Percentiles rank a stretch among this genome's conserved stretches.
Conservation (phyloP, 2,797 vertebrate species). For the Trachurus trachurus region DNA sequence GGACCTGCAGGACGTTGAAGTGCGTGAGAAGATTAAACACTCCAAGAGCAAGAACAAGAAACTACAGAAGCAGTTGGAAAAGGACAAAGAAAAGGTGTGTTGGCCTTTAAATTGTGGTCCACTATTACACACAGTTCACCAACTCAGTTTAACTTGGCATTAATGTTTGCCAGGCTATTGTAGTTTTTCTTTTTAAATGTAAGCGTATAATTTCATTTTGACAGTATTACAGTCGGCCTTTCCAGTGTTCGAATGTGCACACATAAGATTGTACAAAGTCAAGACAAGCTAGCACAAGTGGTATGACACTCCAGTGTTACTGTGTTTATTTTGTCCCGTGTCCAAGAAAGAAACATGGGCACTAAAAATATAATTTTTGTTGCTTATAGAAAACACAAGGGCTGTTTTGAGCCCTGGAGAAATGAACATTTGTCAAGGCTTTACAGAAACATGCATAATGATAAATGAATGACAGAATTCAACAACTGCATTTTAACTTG, state of each 20-base stretch:
- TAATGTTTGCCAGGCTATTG: conserved; percentile 16
- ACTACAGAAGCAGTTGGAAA: conserved; percentile 94
- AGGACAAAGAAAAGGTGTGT: conserved; percentile 95
- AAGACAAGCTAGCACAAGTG: conserved; percentile 42
- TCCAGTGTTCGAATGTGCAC: conserved; percentile 13
- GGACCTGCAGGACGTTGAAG: conserved; percentile 96
- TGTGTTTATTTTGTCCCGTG: conserved; percentile 66
- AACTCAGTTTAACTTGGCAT: conserved; percentile 17
- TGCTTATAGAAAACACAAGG: conserved; percentile 61
- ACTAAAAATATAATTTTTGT: conserved; percentile 65
- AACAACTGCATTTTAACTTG: conserved; percentile 25
- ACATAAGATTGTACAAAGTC: conserved; percentile 39
- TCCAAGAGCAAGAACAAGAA: conserved; percentile 93
- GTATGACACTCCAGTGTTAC: conserved; percentile 45
- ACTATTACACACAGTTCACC: conserved; percentile 20
- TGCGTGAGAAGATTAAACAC: conserved; percentile 95
- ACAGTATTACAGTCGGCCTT: conserved; percentile 26
- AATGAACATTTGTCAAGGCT: conserved; percentile 29
- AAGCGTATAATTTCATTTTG: conserved; percentile 19
- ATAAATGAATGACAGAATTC: conserved; percentile 18
- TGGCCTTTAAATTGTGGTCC: conserved; percentile 41
- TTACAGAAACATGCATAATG: conserved; percentile 25
- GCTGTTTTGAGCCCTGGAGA: conserved; percentile 38
- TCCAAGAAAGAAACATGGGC: conserved; percentile 62
- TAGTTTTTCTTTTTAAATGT: neutral